Evolutionary conservation across 2,888 invertebrate genomes (phyloP).

Genomic region (Lapara coniferarum): DNA sequence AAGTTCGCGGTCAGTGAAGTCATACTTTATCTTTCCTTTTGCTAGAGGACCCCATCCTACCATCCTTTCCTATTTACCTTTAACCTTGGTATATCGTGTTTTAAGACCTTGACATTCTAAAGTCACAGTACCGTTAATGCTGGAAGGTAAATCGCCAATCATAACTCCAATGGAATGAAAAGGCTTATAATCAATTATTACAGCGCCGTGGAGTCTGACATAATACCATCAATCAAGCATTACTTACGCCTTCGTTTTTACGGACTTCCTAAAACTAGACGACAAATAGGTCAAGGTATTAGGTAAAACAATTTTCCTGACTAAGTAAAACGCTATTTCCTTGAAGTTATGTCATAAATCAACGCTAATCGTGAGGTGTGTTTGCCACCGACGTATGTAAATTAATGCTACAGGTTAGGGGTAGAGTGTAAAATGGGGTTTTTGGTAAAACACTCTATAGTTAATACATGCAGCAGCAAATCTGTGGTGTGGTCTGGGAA

Average conservation of each 20-base stretch:
- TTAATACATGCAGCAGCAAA: too few species aligned
- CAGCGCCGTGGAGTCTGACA: slow-evolving; percentile 14
- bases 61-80: too few species aligned
- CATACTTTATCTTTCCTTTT: too few species aligned
- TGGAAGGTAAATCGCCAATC: neutral
- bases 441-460: neutral
- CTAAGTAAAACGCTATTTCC: neutral
- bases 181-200: slow-evolving; percentile 10
- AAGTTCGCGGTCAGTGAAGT: too few species aligned
- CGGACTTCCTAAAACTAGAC: neutral
- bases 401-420: neutral
- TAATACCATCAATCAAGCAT: slow-evolving; percentile 18
- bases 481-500: too few species aligned
- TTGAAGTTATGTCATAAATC: slow-evolving; percentile 20
- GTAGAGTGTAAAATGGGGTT: neutral
- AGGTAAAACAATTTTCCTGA: neutral
- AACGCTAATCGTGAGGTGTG: slow-evolving; percentile 18
- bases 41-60: too few species aligned
- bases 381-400: slow-evolving; percentile 11
- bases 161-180: neutral
- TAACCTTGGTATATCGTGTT: too few species aligned
- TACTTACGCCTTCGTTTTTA: slow-evolving; percentile 2
- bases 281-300: too few species aligned
- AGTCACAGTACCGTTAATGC: too few species aligned
- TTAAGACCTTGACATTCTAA: too few species aligned